Conservation (phyloP, 1,140 invertebrate genomes). For the Drosophila truncata region DNA sequence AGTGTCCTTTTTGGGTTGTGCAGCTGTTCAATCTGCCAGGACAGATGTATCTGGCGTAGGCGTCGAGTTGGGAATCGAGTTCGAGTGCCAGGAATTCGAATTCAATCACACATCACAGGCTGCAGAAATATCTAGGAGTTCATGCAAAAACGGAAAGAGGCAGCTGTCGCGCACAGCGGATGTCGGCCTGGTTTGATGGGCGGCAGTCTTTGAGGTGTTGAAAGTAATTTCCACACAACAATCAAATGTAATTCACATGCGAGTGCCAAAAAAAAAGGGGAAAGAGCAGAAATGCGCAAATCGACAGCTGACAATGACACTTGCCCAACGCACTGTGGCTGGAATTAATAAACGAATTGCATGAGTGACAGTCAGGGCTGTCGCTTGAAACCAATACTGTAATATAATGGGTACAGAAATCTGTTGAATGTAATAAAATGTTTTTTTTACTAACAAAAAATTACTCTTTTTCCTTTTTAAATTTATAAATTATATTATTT, state of each 20-base stretch:
- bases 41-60: slow-evolving; percentile 40
- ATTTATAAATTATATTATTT: neutral
- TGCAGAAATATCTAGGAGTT: slow-evolving; percentile 35
- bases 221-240: slow-evolving; percentile 72
- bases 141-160: slow-evolving; percentile 1
- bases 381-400: neutral
- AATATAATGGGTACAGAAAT: neutral
- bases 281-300: slow-evolving; percentile 36
- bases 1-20: slow-evolving; percentile 2
- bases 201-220: slow-evolving; percentile 32
- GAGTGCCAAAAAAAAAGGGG: slow-evolving; percentile 30
- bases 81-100: slow-evolving; percentile 76
- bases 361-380: neutral
- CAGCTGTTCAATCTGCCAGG: slow-evolving; percentile 29
- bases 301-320: slow-evolving; percentile 62
- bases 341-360: slow-evolving; percentile 24
- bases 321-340: slow-evolving; percentile 15
- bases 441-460: neutral
- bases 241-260: slow-evolving; percentile 74
- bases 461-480: neutral
- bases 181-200: slow-evolving; percentile 25
- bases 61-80: slow-evolving; percentile 39
- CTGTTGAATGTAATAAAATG: neutral
- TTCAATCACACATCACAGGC: slow-evolving; percentile 75
- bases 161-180: slow-evolving; percentile 59